phyloP scores from a whole-genome alignment of 2,888 invertebrate genomes.

The Drosophila recens region DNA sequence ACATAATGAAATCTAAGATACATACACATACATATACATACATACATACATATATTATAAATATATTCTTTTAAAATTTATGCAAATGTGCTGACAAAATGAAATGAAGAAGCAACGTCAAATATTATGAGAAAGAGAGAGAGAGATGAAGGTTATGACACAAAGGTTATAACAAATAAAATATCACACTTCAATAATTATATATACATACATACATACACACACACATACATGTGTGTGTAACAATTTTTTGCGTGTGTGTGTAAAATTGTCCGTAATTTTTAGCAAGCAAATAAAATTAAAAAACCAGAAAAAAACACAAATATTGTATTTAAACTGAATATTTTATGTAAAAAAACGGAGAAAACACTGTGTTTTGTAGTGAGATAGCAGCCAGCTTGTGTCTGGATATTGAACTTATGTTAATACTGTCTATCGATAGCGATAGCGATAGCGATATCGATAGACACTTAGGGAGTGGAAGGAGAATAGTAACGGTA shows the following conservation, averaged over 20 bases:
- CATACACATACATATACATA: constrained; percentile 35
- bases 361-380: constrained; percentile 31
- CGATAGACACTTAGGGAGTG: constrained; percentile 2
- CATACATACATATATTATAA: constrained; percentile 62
- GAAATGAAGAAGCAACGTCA: constrained; percentile 25
- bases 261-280: constrained; percentile 84
- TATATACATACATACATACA: constrained; percentile 39
- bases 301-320: constrained; percentile 33
- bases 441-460: constrained; percentile 7
- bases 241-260: constrained; percentile 69
- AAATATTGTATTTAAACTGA: constrained; percentile 52
- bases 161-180: constrained; percentile 51
- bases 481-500: constrained; percentile 50
- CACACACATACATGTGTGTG: constrained; percentile 43
- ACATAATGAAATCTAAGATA: constrained; percentile 54
- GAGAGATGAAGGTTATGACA: constrained; percentile 4
- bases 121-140: constrained; percentile 15
- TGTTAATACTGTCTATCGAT: constrained; percentile 30
- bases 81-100: constrained; percentile 53
- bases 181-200: constrained; percentile 77
- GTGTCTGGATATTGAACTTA: constrained; percentile 27
- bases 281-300: constrained; percentile 70
- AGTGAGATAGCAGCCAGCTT: constrained; percentile 36
- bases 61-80: constrained; percentile 83
- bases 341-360: constrained; percentile 69